Evolutionary conservation across 2,113 vertebrate genomes (phyloP), one percentile per base, ranked within the genome.

Genomic region (Malurus cyaneus): DNA sequence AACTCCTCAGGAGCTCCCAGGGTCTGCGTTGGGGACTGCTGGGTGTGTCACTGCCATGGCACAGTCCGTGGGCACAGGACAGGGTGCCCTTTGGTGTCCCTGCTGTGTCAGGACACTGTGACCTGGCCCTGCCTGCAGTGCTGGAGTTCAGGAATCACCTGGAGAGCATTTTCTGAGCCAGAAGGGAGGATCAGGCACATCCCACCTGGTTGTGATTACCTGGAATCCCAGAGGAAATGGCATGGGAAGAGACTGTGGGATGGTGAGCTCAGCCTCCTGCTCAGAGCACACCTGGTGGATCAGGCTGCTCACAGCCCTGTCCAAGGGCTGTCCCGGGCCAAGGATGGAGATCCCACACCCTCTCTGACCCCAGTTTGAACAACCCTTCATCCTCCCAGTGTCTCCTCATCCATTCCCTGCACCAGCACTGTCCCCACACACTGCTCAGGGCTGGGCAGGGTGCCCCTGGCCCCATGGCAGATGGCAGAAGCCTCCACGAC

Each of bases 21-120:
- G 12, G 34, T 50, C 41, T 34, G 8, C 49, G 53, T 18, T 23
- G 41, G 32, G 1, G 3, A 3, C 12, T 34, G 60, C 60, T 88
- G 28, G 29, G 4, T 13, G 41, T 54, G 31, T 23, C 0, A 0
- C 52, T 76, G 57, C 73, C 23, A 12, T 41, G 1, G 0, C 14
- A 32, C 13, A 16, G 34, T 8, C 18, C 7, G 2, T 12, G 64
- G 23, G 42, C n/a, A 15, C 46, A 12, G 42, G 36, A 15, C 46
- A 12, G 0, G 1, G 44, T n/a, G 32, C 39, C 39, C 44, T 44
- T 62, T n/a, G n/a, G 21, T 60, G 26, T 86, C n/a, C 10, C 15
- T 10, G 11, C 39, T 39, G 39, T 39, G 39, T 39, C 39, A 23
- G 39, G 34, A 42, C 26, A 36, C 54, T 86, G 34, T 32, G 32